Evolutionary conservation across 1,140 invertebrate species (phyloP), one percentile per base, ranked within the genome.

Genomic region (Drosophila kurseongensis): DNA sequence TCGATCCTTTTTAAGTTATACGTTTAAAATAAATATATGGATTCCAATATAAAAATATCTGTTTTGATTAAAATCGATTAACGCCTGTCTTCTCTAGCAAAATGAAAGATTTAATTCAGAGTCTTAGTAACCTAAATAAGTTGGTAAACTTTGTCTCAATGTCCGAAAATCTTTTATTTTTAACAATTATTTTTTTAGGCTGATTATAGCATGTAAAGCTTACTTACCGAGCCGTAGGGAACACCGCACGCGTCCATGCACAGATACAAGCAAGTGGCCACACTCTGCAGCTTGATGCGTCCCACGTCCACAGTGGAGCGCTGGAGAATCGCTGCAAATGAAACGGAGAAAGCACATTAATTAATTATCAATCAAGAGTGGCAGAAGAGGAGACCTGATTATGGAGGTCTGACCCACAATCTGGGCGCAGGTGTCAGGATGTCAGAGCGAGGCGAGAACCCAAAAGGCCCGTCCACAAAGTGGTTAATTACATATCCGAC

Each of bases 171-270:
- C 10, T 23, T 0, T 5, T 18, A n/a, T 44, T 8, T 32, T 16
- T 0, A 8, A 7, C 29, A 2, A 4, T 23, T 36, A 6, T n/a
- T 8, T 9, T 27, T n/a, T 9, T 4, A n/a, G n/a, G n/a, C n/a
- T 9, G 0, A 9, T 6, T 14, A 16, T 61, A 42, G 14, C 50
- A 29, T 36, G 27, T 50, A 35, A 52, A 41, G 58, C 63, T 74
- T 92, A 95, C 96, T 95, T 94, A 97, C 96, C 95, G 96, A 96
- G 91, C 96, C 96, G 93, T 97, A 97, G 73, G 96, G 95, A 90
- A 95, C 93, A 92, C 96, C 96, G 92, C 96, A 97, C 72, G 94
- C 94, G 93, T 97, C 96, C 96, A 97, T 96, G 92, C 96, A 97
- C 86, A 97, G 95, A 94, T 95, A 97, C 89, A 96, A 94, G 92